Evolutionary conservation across 2,113 vertebrate genomes (phyloP).

Genomic region (Oceanodroma tethys): DNA sequence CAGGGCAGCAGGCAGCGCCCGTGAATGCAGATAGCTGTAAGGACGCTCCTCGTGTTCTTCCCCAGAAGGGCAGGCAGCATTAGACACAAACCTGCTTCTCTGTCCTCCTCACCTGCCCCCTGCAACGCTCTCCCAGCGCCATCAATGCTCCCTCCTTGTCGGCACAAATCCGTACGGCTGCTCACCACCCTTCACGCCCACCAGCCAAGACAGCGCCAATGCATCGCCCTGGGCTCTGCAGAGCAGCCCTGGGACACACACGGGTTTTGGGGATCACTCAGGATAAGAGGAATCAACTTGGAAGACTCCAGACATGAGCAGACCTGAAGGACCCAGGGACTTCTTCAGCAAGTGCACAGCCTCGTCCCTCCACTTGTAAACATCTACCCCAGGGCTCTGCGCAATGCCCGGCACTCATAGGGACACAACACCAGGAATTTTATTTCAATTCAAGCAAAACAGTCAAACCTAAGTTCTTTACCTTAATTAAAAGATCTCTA

Average conservation of each 20-base stretch:
- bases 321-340: neutral
- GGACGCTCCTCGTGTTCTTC: neutral
- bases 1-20: neutral
- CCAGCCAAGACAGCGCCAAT: rapidly evolving
- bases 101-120: neutral
- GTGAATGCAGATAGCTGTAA: rapidly evolving
- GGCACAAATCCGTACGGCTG: neutral
- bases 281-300: neutral
- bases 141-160: neutral
- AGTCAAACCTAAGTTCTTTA: neutral
- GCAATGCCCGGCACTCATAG: rapidly evolving
- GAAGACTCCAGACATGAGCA: neutral
- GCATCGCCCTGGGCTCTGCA: neutral
- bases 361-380: neutral
- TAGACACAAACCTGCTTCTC: neutral
- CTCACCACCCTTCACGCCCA: rapidly evolving
- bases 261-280: neutral
- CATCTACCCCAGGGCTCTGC: neutral
- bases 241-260: neutral
- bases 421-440: neutral
- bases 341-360: neutral
- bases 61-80: neutral
- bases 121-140: too few relatives aligned
- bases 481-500: neutral
- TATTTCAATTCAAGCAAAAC: neutral